Evolutionary conservation across 2,113 vertebrate species (phyloP).

Genomic region (Lophochroa leadbeateri): DNA sequence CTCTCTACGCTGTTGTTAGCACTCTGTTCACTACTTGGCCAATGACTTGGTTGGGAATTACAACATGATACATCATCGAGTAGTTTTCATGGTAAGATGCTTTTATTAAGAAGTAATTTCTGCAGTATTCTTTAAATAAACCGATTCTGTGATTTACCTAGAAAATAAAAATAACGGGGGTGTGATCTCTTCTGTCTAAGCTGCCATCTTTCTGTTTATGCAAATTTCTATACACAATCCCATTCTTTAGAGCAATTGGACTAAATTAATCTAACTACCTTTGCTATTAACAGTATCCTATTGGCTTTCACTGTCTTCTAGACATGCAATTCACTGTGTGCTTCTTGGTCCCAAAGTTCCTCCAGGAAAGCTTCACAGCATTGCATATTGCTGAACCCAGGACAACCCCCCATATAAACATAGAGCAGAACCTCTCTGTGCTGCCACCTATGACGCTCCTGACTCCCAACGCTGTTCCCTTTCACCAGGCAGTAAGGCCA

Average conservation of each 20-base stretch:
- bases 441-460: rapidly evolving
- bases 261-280: neutral
- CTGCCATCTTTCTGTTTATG: neutral
- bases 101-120: constrained; percentile 39
- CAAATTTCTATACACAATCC: neutral
- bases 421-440: neutral
- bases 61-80: neutral
- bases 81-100: neutral
- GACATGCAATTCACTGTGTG: neutral
- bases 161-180: neutral
- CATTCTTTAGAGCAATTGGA: neutral
- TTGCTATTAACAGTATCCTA: neutral
- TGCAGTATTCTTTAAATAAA: neutral
- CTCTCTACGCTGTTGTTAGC: rapidly evolving
- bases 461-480: neutral
- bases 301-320: neutral
- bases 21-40: rapidly evolving
- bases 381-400: too few relatives aligned
- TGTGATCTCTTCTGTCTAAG: neutral
- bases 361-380: neutral
- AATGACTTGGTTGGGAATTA: neutral
- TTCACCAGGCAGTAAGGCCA: neutral
- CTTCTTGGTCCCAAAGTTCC: neutral
- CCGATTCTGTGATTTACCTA: neutral
- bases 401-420: neutral